A percentile compares a stretch with the other conserved stretches of the same genome.
Evolutionary conservation across 2,113 vertebrate genomes (phyloP).

Genomic region (Cyprinodon brontotheroides): DNA sequence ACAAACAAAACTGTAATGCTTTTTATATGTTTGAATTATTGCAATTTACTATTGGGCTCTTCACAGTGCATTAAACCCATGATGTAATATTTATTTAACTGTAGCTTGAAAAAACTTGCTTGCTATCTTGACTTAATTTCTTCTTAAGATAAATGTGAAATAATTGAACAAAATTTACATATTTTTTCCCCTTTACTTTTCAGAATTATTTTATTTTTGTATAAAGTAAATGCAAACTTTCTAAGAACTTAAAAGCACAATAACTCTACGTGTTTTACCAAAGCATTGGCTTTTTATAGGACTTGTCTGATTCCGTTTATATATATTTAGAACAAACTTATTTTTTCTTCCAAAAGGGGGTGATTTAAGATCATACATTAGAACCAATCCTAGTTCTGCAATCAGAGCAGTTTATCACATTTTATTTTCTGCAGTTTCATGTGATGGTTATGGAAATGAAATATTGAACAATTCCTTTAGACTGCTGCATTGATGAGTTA

Average conservation of each 20-base stretch:
- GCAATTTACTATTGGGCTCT: not conserved
- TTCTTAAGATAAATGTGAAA: not conserved
- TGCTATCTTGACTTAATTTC: not conserved
- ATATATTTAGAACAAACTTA: not conserved
- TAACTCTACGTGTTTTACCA: no score
- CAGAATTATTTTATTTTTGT: not conserved
- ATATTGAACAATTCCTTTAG: conserved; percentile 25
- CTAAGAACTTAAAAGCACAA: not conserved
- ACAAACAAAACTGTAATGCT: not conserved
- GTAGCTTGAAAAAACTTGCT: not conserved
- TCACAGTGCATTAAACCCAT: not conserved
- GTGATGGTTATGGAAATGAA: conserved; percentile 20
- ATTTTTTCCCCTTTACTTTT: not conserved
- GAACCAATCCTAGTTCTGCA: not conserved
- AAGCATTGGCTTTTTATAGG: not conserved
- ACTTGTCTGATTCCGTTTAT: not conserved
- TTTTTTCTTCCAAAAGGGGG: not conserved
- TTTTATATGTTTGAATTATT: not conserved
- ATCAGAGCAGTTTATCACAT: not conserved
- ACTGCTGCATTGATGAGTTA: conserved; percentile 15
- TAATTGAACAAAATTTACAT: not conserved
- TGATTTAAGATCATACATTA: not conserved
- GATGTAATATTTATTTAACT: not conserved
- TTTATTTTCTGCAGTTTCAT: conserved; percentile 7
- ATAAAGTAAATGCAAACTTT: not conserved